phyloP scores from a whole-genome alignment of 2,888 invertebrate genomes.

The Phengaris alcon region DNA sequence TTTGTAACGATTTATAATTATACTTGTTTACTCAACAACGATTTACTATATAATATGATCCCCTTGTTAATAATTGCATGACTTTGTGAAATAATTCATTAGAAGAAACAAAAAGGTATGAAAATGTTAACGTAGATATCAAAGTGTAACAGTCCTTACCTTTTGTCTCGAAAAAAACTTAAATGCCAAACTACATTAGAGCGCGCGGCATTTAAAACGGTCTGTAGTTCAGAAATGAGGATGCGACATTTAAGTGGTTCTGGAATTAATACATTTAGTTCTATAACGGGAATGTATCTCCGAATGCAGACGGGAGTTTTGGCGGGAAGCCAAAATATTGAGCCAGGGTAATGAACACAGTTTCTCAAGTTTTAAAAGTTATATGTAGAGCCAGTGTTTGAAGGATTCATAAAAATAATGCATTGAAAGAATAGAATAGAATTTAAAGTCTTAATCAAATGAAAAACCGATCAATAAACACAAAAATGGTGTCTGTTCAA shows the following conservation, averaged over 20 bases:
- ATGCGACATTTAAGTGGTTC: constrained; percentile 29
- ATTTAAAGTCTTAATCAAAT: not conserved
- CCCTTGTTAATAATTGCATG: not conserved
- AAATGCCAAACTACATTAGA: constrained; percentile 1
- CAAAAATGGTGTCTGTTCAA: too few species aligned
- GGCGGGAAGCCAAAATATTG: constrained; percentile 24
- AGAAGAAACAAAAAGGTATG: not conserved
- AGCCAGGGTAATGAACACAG: constrained; percentile 25
- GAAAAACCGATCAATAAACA: not conserved
- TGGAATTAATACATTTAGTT: constrained; percentile 43
- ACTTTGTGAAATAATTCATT: not conserved
- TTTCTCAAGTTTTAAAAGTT: constrained; percentile 29
- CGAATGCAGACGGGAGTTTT: constrained; percentile 28
- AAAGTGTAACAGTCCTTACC: not conserved
- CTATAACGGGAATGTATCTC: constrained; percentile 61
- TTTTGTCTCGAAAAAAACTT: not conserved
- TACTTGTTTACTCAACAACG: not conserved
- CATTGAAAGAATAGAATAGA: not conserved
- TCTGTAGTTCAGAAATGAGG: constrained; percentile 18
- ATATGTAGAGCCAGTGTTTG: not conserved
- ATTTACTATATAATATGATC: not conserved
- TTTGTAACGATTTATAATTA: not conserved
- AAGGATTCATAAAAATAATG: not conserved
- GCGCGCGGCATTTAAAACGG: not conserved
- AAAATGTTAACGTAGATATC: not conserved